Evolutionary conservation across 2,888 invertebrate genomes (phyloP).

Genomic region (Spodoptera picta): DNA sequence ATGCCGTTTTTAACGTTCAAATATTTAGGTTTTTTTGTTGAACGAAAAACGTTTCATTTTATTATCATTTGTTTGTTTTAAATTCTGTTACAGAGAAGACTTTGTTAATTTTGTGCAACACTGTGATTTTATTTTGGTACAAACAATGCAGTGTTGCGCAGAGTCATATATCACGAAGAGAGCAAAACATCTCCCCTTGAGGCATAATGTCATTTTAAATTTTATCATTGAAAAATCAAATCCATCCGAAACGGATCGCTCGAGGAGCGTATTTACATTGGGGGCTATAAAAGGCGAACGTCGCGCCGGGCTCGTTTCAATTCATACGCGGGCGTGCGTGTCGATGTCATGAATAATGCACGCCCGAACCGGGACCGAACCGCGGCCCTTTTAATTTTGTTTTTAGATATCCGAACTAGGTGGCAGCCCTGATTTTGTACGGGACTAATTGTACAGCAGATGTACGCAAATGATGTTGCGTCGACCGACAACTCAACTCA

Average conservation of each 20-base stretch:
- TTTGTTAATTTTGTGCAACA: constrained; percentile 7
- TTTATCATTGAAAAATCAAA: constrained; percentile 57
- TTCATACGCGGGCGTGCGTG: constrained; percentile 70
- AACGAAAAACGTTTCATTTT: constrained; percentile 36
- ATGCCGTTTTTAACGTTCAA: constrained; percentile 42
- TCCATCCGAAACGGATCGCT: constrained; percentile 44
- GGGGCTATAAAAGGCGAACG: constrained; percentile 63
- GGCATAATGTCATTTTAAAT: constrained; percentile 47
- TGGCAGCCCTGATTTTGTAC: constrained; percentile 39
- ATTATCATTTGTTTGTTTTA: constrained; percentile 35
- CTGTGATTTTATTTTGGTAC: background rate
- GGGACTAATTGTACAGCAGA: constrained; percentile 35
- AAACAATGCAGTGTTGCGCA: too few species aligned
- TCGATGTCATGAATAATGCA: constrained; percentile 68
- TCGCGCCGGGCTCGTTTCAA: constrained; percentile 62
- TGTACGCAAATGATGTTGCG: constrained; percentile 18
- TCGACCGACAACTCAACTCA: constrained; percentile 31
- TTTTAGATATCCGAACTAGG: constrained; percentile 45
- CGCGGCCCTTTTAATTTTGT: constrained; percentile 55
- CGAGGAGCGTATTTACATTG: constrained; percentile 63
- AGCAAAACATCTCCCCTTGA: constrained; percentile 19
- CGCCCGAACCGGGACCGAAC: constrained; percentile 47
- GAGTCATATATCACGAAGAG: background rate
- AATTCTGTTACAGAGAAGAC: constrained; percentile 11
- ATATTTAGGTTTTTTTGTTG: constrained; percentile 27